A percentile compares a stretch with the other conserved stretches of the same genome.
phyloP scores from a whole-genome alignment of 2,797 vertebrate species.

The Gephyroberyx darwinii region DNA sequence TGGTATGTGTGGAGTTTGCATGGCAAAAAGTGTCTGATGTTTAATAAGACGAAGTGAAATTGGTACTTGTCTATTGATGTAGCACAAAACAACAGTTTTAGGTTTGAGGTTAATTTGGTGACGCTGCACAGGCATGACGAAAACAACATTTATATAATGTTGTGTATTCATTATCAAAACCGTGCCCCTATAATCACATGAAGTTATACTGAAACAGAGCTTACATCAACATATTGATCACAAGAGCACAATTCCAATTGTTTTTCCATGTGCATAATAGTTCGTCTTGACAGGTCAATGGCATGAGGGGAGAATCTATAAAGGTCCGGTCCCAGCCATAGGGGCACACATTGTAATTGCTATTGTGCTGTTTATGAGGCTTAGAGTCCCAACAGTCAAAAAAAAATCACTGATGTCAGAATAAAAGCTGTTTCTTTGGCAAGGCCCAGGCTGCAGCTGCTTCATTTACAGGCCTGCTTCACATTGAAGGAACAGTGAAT shows the following conservation, averaged over 20 bases:
- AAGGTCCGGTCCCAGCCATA: constrained; percentile 21
- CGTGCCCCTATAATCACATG: background rate
- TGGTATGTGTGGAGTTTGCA: constrained; percentile 33
- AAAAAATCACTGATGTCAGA: constrained; percentile 44
- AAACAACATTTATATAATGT: background rate
- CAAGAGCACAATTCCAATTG: background rate
- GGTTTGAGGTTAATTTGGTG: background rate
- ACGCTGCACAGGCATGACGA: background rate
- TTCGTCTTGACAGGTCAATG: constrained; percentile 25
- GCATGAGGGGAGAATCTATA: constrained; percentile 10
- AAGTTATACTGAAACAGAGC: background rate
- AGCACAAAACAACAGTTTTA: constrained; percentile 10
- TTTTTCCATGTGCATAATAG: background rate
- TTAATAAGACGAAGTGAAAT: constrained; percentile 25
- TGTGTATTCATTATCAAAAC: background rate
- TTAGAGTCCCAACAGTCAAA: constrained; percentile 25
- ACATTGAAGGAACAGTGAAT: constrained; percentile 35
- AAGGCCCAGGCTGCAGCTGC: constrained; percentile 33
- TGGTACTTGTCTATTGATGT: constrained; percentile 3
- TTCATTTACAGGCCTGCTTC: constrained; percentile 51
- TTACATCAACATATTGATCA: background rate
- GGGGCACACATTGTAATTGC: constrained; percentile 10
- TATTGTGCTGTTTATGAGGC: constrained; percentile 42
- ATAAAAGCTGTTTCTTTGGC: constrained; percentile 42
- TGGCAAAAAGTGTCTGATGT: constrained; percentile 31